These are phyloP conservation scores for Pediacus dermestoides DNA, from an alignment of 2,888 invertebrate species.

Conservation along the genomic window DNA sequence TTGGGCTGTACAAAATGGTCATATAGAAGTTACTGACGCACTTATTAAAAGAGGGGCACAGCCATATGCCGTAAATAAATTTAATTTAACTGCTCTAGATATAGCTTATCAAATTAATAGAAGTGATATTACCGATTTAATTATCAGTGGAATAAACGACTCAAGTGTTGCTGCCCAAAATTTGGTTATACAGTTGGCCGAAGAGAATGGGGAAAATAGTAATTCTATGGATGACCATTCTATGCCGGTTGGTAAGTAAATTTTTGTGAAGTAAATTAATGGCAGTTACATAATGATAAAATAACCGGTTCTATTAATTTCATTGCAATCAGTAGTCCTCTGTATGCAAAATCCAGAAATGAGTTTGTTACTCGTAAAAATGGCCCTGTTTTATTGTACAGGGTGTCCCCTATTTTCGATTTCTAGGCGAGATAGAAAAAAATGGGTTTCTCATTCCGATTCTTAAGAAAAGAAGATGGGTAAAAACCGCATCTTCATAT, in stretches of 20 bases:
- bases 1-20: conserved; percentile 87
- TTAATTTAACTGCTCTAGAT: conserved; percentile 65
- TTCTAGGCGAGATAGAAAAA: too few species aligned
- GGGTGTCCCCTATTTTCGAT: too few species aligned
- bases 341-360: too few species aligned
- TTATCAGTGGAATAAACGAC: conserved; percentile 47
- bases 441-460: too few species aligned
- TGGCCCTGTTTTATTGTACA: too few species aligned
- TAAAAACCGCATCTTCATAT: too few species aligned
- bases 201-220: conserved; percentile 18
- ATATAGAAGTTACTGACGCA: conserved; percentile 63
- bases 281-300: too few species aligned
- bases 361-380: too few species aligned
- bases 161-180: conserved; percentile 34
- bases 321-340: too few species aligned
- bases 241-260: conserved; percentile 22
- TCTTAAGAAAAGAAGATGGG: too few species aligned
- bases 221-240: conserved; percentile 5
- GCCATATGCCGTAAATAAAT: conserved; percentile 65
- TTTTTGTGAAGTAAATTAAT: conserved; percentile 1
- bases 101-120: conserved; percentile 66
- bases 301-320: too few species aligned
- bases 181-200: conserved; percentile 32
- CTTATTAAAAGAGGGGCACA: conserved; percentile 75
- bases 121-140: conserved; percentile 57